Evolutionary conservation across 2,888 invertebrate genomes (phyloP).

Genomic region (Melieria omissa): DNA sequence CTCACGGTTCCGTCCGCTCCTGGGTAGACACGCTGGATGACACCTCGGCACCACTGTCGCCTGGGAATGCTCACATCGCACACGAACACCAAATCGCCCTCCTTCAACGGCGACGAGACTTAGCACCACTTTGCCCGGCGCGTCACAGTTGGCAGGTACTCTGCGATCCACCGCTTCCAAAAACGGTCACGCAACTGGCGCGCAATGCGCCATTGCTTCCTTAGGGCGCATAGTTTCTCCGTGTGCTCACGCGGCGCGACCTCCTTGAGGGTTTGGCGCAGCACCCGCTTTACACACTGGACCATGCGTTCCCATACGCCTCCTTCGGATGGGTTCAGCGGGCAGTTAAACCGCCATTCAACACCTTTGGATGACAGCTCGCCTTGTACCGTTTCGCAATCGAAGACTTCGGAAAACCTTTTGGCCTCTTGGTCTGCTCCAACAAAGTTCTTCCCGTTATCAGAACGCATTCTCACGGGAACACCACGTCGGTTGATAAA

Average conservation of each 20-base stretch:
- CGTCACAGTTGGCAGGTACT: not conserved
- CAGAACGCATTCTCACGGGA: no score
- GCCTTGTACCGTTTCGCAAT: no score
- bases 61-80: constrained; percentile 36
- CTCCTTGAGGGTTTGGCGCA: constrained; percentile 38
- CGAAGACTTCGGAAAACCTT: no score
- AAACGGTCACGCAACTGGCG: no score
- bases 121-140: constrained; percentile 36
- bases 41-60: constrained; percentile 39
- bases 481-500: no score
- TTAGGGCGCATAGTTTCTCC: no score
- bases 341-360: constrained; percentile 22
- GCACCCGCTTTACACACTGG: constrained; percentile 38
- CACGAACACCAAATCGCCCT: constrained; percentile 39
- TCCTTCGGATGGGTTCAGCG: constrained; percentile 36
- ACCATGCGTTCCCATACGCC: constrained; percentile 42
- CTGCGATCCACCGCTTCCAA: no score
- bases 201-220: no score
- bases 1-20: constrained; percentile 34
- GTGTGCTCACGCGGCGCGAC: constrained; percentile 38
- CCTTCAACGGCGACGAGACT: constrained; percentile 19
- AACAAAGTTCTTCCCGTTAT: no score
- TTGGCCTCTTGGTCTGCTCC: no score
- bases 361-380: no score
- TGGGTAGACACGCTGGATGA: constrained; percentile 25